Evolutionary conservation across 1,140 invertebrate genomes (phyloP), one percentile per base, ranked within the genome.

Genomic region (Tachypleus tridentatus): DNA sequence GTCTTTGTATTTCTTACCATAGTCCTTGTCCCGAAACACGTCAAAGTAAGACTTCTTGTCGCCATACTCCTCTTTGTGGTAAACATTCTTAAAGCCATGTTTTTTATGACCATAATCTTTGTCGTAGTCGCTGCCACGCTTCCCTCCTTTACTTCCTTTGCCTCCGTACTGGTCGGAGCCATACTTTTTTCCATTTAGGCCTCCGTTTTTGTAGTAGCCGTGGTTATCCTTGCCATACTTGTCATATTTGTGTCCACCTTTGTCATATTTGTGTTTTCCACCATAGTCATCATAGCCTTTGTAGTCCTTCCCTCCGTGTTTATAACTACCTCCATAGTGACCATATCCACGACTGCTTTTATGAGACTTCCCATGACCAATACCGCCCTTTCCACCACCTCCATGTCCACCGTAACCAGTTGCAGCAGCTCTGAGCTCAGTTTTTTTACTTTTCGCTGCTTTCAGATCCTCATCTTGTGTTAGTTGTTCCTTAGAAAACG

Each of bases 11-110:
- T 68, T 68, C 58, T 68, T 68, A n/a, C 69, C 47, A 11, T 59
- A 66, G 60, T 64, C 68, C 9, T 61, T 65, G 62, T 69, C 64
- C 9, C 64, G 52, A 60, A 60, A 69, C 47, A 64, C 67, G 54
- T 69, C 68, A 63, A 58, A 66, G 58, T 67, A 69, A 10, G 60
- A 67, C n/a, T 66, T 69, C 50, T 69, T 60, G 11, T 69, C 64
- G 29, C 68, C 67, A 56, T 64, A 68, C 61, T 69, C 68, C 58
- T 69, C 64, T 62, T 69, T 69, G 51, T 69, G 67, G 49, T 69
- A 69, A 10, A 61, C 62, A 51, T 69, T 69, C 58, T 69, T 69
- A 56, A 69, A 68, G 8, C 67, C 68, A 53, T 60, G n/a, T 5
- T 49, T 52, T 60, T 59, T 64, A 6, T n/a, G n/a, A 7, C 63